A percentile compares a stretch with the other conserved stretches of the same genome.
phyloP scores from a whole-genome alignment of 2,113 vertebrate genomes.

The Melanocharis versteri region DNA sequence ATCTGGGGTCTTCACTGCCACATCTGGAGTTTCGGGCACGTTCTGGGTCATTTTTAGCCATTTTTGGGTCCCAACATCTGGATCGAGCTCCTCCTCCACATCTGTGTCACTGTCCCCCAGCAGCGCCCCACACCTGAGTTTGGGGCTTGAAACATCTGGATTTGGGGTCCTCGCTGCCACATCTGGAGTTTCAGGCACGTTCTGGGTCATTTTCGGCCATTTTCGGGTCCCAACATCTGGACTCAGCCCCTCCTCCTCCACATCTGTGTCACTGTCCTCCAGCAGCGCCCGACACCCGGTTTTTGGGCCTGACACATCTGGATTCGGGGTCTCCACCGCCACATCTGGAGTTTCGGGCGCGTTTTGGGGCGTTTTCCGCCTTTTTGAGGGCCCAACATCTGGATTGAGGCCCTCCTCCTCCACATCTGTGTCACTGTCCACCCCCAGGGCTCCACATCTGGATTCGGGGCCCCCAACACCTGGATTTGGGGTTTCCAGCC shows the following conservation, averaged over 20 bases:
- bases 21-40: accelerated
- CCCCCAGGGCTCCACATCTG: too few relatives aligned
- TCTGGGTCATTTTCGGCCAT: accelerated
- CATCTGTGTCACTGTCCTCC: background rate
- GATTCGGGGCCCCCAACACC: too few relatives aligned
- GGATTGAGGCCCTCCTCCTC: background rate
- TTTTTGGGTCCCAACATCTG: background rate
- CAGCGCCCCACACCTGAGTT: accelerated
- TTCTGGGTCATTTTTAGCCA: background rate
- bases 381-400: accelerated
- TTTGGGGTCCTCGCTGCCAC: accelerated
- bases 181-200: background rate
- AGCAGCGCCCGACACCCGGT: accelerated
- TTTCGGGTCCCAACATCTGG: background rate
- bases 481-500: too few relatives aligned
- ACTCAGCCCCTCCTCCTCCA: accelerated
- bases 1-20: too few relatives aligned
- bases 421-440: background rate
- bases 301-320: accelerated
- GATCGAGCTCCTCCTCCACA: background rate
- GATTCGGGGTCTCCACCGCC: accelerated
- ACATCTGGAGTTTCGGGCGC: too few relatives aligned
- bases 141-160: background rate
- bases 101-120: background rate
- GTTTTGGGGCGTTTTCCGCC: accelerated